Evolutionary conservation across 2,113 vertebrate species (phyloP).

Genomic region (Prolemur simus): DNA sequence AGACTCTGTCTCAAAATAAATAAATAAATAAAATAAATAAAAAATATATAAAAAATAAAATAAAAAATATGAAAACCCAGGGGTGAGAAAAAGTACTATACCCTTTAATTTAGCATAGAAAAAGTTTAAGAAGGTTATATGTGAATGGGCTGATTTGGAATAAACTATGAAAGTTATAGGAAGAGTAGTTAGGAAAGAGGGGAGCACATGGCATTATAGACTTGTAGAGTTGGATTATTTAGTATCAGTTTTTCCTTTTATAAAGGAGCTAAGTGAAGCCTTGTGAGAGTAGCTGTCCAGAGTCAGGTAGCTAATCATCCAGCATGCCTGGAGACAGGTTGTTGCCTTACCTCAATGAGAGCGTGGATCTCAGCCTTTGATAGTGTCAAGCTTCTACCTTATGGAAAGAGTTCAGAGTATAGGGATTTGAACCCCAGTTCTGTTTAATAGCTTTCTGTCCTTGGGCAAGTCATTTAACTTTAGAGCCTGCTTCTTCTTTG

Average conservation of each 20-base stretch:
- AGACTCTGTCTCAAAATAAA: too few relatives aligned
- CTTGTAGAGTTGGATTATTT: not conserved
- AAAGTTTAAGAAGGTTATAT: not conserved
- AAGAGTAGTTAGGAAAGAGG: not conserved
- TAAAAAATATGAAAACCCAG: not conserved
- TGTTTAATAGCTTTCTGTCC: not conserved
- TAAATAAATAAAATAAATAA: too few relatives aligned
- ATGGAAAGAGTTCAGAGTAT: not conserved
- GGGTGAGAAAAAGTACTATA: not conserved
- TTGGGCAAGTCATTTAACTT: constrained; percentile 30
- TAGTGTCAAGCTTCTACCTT: not conserved
- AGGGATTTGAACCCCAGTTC: not conserved
- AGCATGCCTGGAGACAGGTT: not conserved
- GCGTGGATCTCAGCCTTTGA: not conserved
- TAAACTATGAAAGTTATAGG: not conserved
- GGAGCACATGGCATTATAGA: not conserved
- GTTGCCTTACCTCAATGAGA: not conserved
- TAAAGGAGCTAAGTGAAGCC: not conserved
- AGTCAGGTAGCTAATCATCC: not conserved
- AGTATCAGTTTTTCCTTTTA: constrained; percentile 1
- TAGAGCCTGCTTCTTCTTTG: constrained; percentile 1
- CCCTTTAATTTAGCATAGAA: not conserved
- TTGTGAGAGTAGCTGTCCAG: not conserved
- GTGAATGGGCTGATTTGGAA: not conserved
- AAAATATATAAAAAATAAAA: too few relatives aligned